A percentile compares a stretch with the other conserved stretches of the same genome.
These are phyloP conservation scores for Melospiza georgiana DNA, from an alignment of 2,113 vertebrate species.

Conservation along the genomic window DNA sequence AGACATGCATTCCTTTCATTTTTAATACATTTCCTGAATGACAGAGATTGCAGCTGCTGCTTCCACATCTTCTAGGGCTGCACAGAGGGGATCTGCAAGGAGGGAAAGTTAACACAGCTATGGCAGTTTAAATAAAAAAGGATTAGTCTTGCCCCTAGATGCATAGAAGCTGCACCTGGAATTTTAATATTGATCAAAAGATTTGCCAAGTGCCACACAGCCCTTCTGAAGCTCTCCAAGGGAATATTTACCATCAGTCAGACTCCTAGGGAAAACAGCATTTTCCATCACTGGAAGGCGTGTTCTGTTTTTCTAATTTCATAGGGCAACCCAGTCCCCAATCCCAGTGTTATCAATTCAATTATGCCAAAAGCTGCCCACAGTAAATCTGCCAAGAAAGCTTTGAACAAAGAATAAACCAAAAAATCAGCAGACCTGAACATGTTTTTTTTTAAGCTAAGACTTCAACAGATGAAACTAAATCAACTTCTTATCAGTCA, in stretches of 20 bases:
- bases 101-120: neutral
- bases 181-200: conserved; percentile 13
- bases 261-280: neutral
- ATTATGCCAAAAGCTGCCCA: neutral
- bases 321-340: neutral
- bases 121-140: neutral
- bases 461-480: neutral
- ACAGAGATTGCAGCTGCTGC: neutral
- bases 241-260: neutral
- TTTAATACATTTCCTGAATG: neutral
- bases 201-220: neutral
- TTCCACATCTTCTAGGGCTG: neutral
- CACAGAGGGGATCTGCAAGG: neutral
- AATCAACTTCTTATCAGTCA: neutral
- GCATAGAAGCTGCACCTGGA: neutral
- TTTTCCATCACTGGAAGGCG: neutral
- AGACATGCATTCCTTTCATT: neutral
- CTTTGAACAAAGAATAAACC: neutral
- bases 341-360: neutral
- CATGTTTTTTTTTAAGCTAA: neutral
- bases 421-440: neutral
- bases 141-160: neutral
- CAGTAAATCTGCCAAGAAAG: neutral
- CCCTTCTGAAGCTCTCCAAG: neutral
- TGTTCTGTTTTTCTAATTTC: neutral